These are phyloP conservation scores for Parazoanthus atlanticus DNA, from an alignment of 92 coral and sea anemone species.

Conservation along the genomic window DNA sequence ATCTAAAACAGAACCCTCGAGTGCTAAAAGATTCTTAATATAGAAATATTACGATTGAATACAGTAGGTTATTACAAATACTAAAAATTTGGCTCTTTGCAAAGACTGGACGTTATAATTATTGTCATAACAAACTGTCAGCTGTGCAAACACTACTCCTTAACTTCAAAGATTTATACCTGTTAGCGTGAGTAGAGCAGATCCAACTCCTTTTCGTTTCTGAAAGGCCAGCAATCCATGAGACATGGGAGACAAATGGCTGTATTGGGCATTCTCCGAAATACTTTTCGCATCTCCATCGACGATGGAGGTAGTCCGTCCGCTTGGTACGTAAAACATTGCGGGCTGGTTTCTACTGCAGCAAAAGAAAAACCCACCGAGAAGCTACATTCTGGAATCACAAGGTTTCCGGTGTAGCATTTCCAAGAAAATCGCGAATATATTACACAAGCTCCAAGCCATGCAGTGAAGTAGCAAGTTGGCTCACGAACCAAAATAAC, in stretches of 20 bases:
- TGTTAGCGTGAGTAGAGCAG: slow-evolving; percentile 68
- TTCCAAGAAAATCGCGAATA: slow-evolving; percentile 15
- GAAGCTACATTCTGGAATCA: not conserved
- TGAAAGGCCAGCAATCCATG: slow-evolving; percentile 82
- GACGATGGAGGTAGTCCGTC: slow-evolving; percentile 48
- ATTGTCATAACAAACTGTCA: not conserved
- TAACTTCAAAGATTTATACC: slow-evolving; percentile 37
- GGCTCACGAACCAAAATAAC: slow-evolving; percentile 14
- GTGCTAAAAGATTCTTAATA: too few relatives aligned
- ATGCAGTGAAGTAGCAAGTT: not conserved
- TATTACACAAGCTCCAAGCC: not conserved
- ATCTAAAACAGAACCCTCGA: not conserved
- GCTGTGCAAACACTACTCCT: not conserved
- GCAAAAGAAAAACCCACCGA: not conserved
- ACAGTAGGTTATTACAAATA: not conserved
- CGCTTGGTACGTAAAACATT: slow-evolving; percentile 75
- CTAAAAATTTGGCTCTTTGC: not conserved
- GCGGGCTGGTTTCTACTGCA: not conserved
- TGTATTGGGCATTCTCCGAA: slow-evolving; percentile 18
- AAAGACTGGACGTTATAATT: not conserved
- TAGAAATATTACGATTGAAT: not conserved
- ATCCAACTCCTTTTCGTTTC: slow-evolving; percentile 70
- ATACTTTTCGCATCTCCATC: slow-evolving; percentile 14
- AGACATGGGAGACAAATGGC: slow-evolving; percentile 66
- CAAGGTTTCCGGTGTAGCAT: not conserved